A percentile compares a stretch with the other conserved stretches of the same genome.
Conservation (phyloP, 2,113 vertebrate species). For the Menidia beryllina region DNA sequence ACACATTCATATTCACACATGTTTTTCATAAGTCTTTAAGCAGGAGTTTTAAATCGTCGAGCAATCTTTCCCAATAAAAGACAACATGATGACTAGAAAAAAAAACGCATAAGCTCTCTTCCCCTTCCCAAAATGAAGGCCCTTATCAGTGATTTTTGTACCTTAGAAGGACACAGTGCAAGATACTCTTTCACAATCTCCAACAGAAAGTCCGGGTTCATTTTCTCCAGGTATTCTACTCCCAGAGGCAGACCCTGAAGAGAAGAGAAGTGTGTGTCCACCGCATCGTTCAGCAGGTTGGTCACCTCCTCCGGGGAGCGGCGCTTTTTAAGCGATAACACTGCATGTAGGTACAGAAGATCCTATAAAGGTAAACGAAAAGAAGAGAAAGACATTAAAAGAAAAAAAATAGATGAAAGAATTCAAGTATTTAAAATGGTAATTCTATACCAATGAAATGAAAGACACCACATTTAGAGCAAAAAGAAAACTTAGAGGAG, state of each 20-base stretch:
- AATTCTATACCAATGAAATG: neutral
- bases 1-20: neutral
- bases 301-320: slow-evolving; percentile 87
- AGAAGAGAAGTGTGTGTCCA: slow-evolving; percentile 92
- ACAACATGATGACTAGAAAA: no score
- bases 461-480: neutral
- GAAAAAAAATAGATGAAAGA: neutral
- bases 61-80: no score
- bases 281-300: slow-evolving; percentile 89
- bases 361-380: slow-evolving; percentile 81
- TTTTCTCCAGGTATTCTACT: slow-evolving; percentile 93
- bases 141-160: slow-evolving; percentile 49
- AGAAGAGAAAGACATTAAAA: neutral
- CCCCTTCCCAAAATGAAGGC: neutral
- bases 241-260: slow-evolving; percentile 91
- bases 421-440: neutral
- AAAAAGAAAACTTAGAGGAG: neutral
- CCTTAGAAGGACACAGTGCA: slow-evolving; percentile 90
- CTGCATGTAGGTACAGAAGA: slow-evolving; percentile 87
- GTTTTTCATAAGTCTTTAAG: neutral
- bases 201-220: slow-evolving; percentile 96
- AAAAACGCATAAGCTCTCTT: neutral
- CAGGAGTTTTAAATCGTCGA: neutral
- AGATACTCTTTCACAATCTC: slow-evolving; percentile 92
- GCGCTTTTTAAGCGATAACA: slow-evolving; percentile 88